Base-by-base conservation (phyloP, 2,113 vertebrate genomes). In the Sigmodon hispidus region DNA sequence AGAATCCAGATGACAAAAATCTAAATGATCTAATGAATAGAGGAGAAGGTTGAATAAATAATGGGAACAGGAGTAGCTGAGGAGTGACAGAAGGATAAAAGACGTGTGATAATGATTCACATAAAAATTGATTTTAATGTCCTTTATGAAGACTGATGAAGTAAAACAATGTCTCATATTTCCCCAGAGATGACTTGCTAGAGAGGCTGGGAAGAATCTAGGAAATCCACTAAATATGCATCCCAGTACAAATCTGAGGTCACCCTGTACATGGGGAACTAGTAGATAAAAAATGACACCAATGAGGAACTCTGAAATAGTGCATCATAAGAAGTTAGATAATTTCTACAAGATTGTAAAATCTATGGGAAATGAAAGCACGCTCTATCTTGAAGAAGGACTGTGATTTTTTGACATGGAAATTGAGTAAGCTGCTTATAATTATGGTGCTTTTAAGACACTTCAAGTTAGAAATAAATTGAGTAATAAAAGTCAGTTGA, bases 401-500 rank as follows among this genome's bases (percentile, higher is more conserved):
- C 17, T 92, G 72, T 86, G 45, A 69, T 76, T 89, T 87, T 84
- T 43, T 84, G 59, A 79, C n/a, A n/a, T 69, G 48, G 61, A 59
- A 83, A 45, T 63, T 96, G 52, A 22, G 65, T 94, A 52, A 93
- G 45, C 70, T 89, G 70, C 77, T 94, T 84, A 40, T 76, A n/a
- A 61, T 90, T 90, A 61, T 86, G n/a, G 50, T 95, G 12, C n/a
- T 90, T 88, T 92, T 65, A 90, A 92, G 72, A 96, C 43, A 77
- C 50, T 85, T 95, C 67, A 88, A 93, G 36, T 96, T 26, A 79
- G 52, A 93, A 86, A 61, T 94, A 87, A 95, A 70, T n/a, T 63
- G 24, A 95, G 26, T 79, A 86, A 50, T 84, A 72, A 88, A 91
- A 55, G 69, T 92, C 21, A n/a, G n/a, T n/a, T n/a, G n/a, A n/a